Evolutionary conservation across 2,797 vertebrate genomes (phyloP).

Genomic region (Harpagifer antarcticus): DNA sequence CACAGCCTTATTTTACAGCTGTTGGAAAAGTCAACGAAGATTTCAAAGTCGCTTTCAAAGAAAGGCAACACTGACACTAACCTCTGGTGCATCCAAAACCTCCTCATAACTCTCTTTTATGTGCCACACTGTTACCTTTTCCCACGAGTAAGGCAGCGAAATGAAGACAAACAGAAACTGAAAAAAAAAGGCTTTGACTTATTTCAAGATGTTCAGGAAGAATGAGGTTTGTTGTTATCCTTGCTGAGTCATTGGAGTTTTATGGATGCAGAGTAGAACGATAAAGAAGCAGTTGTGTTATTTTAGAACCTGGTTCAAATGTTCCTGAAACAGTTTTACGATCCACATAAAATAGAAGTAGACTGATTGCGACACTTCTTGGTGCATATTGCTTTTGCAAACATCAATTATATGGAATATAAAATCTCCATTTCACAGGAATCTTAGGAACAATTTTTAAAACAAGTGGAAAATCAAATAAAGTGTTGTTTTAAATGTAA

Average conservation of each 20-base stretch:
- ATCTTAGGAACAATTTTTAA: too few relatives aligned
- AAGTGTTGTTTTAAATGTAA: too few relatives aligned
- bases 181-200: slow-evolving; percentile 19
- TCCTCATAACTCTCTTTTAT: slow-evolving; percentile 84
- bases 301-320: slow-evolving; percentile 3
- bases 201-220: slow-evolving; percentile 31
- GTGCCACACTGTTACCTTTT: slow-evolving; percentile 75
- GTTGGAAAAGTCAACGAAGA: slow-evolving; percentile 72
- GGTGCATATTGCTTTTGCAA: neutral
- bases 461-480: neutral
- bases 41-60: slow-evolving; percentile 78
- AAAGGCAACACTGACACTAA: slow-evolving; percentile 80
- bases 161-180: slow-evolving; percentile 11
- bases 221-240: slow-evolving; percentile 6
- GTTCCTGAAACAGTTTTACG: neutral
- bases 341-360: neutral
- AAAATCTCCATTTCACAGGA: too few relatives aligned
- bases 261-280: slow-evolving; percentile 10
- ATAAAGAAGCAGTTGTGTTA: slow-evolving; percentile 7
- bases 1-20: slow-evolving; percentile 68
- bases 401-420: neutral
- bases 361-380: neutral
- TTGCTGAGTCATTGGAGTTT: slow-evolving; percentile 32
- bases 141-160: slow-evolving; percentile 55
- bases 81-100: slow-evolving; percentile 72